These are phyloP conservation scores for Lasioglossum villosulum DNA, from an alignment of 2,888 invertebrate species.

Conservation along the genomic window DNA sequence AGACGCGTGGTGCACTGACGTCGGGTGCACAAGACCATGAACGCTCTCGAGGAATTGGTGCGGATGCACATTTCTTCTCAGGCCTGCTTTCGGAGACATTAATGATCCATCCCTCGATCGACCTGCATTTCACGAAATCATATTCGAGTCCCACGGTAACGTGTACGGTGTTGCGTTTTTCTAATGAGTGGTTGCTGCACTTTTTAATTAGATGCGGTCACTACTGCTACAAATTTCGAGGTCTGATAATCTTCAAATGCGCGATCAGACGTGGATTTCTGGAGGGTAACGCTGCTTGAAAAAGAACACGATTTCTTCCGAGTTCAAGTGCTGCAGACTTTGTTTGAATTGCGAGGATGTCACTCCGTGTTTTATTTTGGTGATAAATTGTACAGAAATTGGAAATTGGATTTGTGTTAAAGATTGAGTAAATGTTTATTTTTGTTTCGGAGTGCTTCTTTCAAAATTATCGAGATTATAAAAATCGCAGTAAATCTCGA, in stretches of 20 bases:
- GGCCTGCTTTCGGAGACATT: conserved; percentile 4
- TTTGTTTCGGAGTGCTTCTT: neutral
- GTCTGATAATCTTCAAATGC: conserved; percentile 3
- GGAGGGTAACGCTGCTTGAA: neutral
- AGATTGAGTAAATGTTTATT: too few relatives aligned
- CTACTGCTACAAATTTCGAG: neutral
- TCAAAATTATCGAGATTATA: neutral
- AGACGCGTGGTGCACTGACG: conserved; percentile 19
- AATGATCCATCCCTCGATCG: conserved; percentile 4
- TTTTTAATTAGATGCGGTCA: neutral
- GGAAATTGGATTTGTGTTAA: neutral
- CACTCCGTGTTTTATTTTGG: neutral
- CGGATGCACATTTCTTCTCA: conserved; percentile 9
- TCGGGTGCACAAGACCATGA: neutral
- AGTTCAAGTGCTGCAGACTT: too few relatives aligned
- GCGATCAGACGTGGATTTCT: neutral
- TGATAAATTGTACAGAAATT: neutral
- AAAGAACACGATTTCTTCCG: neutral
- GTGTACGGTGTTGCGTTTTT: neutral
- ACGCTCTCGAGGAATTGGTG: neutral
- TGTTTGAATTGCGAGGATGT: neutral
- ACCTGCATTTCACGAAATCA: neutral
- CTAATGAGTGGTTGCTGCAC: neutral
- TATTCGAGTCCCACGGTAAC: neutral
- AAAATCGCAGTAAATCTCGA: neutral